phyloP scores from a whole-genome alignment of 2,113 vertebrate genomes.

The Meles meles region DNA sequence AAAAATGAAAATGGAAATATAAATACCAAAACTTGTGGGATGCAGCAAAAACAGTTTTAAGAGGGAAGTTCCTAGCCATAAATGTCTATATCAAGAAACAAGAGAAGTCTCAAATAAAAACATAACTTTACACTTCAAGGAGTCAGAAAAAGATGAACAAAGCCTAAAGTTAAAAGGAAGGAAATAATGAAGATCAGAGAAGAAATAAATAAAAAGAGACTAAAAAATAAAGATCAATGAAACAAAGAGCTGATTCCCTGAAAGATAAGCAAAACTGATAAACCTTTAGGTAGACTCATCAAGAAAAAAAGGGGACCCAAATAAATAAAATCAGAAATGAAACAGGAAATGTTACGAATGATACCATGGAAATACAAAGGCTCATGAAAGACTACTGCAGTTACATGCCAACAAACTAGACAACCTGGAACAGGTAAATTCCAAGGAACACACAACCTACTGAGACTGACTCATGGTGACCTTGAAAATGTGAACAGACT shows the following conservation, averaged over 20 bases:
- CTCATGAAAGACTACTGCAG: not conserved
- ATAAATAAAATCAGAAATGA: not conserved
- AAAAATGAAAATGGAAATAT: not conserved
- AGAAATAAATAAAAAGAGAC: not conserved
- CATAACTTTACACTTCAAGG: not conserved
- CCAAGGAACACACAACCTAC: not conserved
- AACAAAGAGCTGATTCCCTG: not conserved
- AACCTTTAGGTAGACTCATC: not conserved
- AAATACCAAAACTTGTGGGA: not conserved
- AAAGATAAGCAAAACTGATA: not conserved
- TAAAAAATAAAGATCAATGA: not conserved
- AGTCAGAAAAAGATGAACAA: not conserved
- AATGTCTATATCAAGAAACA: not conserved
- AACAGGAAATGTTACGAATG: not conserved
- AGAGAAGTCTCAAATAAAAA: not conserved
- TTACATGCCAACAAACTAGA: not conserved
- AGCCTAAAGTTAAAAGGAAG: not conserved
- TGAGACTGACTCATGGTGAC: not conserved
- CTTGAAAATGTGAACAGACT: not conserved
- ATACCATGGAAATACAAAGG: not conserved
- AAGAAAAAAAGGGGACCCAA: not conserved
- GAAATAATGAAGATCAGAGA: not conserved
- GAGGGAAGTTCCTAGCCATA: not conserved
- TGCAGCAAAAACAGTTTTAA: not conserved
- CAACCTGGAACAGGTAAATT: not conserved